These are phyloP conservation scores for Heliconius nattereri DNA, from an alignment of 1,140 invertebrate species.

Conservation along the genomic window DNA sequence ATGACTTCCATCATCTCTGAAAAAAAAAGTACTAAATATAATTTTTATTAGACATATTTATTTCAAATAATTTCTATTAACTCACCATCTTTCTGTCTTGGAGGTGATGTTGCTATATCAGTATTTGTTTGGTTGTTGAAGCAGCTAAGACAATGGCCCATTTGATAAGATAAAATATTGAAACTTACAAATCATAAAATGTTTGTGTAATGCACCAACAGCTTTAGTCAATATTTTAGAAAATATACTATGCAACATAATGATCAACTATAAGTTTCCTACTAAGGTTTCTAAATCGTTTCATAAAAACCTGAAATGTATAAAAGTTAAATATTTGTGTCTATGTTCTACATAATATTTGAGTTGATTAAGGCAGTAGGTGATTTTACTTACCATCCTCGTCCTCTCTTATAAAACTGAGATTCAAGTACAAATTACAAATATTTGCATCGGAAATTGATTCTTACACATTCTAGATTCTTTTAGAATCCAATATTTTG, in stretches of 20 bases:
- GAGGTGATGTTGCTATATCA: conserved; percentile 80
- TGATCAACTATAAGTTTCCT: conserved; percentile 52
- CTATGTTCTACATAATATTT: conserved; percentile 7
- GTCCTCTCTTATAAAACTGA: conserved; percentile 35
- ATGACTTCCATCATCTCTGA: conserved; percentile 83
- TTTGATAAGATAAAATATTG: conserved; percentile 81
- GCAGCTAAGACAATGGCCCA: conserved; percentile 90
- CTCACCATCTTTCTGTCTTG: conserved; percentile 85
- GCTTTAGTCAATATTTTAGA: conserved; percentile 56
- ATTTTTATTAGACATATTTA: background rate
- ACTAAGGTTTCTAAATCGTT: conserved; percentile 45
- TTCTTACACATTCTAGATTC: conserved; percentile 32
- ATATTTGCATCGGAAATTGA: conserved; percentile 20
- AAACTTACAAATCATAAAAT: conserved; percentile 63
- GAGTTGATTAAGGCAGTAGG: conserved; percentile 11
- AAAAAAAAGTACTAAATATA: conserved; percentile 39
- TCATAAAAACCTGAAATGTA: conserved; percentile 49
- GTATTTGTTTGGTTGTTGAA: conserved; percentile 85
- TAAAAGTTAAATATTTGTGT: background rate
- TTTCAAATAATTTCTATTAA: conserved; percentile 28
- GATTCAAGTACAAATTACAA: conserved; percentile 42
- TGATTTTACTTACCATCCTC: conserved; percentile 48
- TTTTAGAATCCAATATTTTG: background rate
- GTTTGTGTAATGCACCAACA: conserved; percentile 50
- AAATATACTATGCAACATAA: conserved; percentile 74